A percentile compares a stretch with the other conserved stretches of the same genome.
phyloP scores from a whole-genome alignment of 2,888 invertebrate genomes.

The Patella pellucida region DNA sequence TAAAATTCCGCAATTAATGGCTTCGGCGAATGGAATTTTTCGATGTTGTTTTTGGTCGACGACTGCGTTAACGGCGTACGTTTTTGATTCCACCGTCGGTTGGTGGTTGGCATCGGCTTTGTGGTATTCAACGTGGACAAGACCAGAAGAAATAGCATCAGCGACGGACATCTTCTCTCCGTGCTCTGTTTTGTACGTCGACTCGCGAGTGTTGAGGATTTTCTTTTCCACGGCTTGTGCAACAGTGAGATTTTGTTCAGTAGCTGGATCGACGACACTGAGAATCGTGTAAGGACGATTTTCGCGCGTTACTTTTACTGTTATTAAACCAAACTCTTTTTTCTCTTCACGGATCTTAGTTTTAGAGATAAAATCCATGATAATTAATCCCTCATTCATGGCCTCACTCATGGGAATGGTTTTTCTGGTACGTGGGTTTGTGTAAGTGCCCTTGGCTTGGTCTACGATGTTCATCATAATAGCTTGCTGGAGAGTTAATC shows the following conservation, averaged over 20 bases:
- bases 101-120: constrained; percentile 34
- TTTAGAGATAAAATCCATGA: constrained; percentile 58
- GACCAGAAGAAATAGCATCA: constrained; percentile 61
- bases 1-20: constrained; percentile 53
- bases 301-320: constrained; percentile 63
- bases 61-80: constrained; percentile 67
- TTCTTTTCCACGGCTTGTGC: constrained; percentile 48
- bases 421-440: constrained; percentile 53
- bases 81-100: constrained; percentile 58
- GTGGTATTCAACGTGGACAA: constrained; percentile 59
- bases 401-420: constrained; percentile 60
- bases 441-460: constrained; percentile 47
- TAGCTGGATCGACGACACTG: constrained; percentile 50
- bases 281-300: constrained; percentile 60
- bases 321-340: constrained; percentile 66
- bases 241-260: constrained; percentile 45
- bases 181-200: constrained; percentile 50
- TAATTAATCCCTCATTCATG: constrained; percentile 63
- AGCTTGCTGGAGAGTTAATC: constrained; percentile 60
- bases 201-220: constrained; percentile 48
- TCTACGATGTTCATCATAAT: constrained; percentile 60
- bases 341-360: constrained; percentile 63
- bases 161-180: constrained; percentile 52
- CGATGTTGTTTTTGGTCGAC: constrained; percentile 57
- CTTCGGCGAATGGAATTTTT: constrained; percentile 58